Base-by-base conservation (phyloP, 2,113 vertebrate species). In the Phoxinus phoxinus region DNA sequence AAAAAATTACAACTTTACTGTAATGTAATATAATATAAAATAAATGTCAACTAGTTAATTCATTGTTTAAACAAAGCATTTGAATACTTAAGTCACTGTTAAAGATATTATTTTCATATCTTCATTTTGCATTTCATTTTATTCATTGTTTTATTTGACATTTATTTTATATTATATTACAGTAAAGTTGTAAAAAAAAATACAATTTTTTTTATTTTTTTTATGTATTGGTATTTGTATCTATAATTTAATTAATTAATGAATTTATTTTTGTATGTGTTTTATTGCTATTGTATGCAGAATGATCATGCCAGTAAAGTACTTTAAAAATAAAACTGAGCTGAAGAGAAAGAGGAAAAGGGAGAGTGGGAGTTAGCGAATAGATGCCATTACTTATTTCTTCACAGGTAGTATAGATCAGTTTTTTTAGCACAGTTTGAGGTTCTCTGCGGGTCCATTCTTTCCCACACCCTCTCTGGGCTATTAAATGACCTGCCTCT, bases 401-500 rank as follows among this genome's bases (percentile, higher is more conserved):
- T 86, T 74, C 63, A 72, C 56, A 21, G 44, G 85, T 58, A 65
- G n/a, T 84, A 86, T 59, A 51, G 75, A 88, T 88, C 71, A 61
- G 78, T 74, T 84, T 87, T 48, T 82, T 88, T 84, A 77, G 51
- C 35, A 81, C 71, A 81, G 51, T 69, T 86, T 80, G 75, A 81
- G 27, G 74, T 46, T 81, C 63, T 84, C 76, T 81, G 58, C 51
- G 15, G 48, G 61, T 78, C 23, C 73, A 44, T 59, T 78, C 51
- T 86, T 85, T 83, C 78, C 85, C 78, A 89, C 83, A 89, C 80
- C 83, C 78, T 78, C 69, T 72, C 82, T 53, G 83, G 81, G 86
- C 91, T 87, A 91, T 91, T 90, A 90, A 69, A 81, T 86, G 89
- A 91, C 87, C 87, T 80, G 35, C 41, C 73, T 85, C 61, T 85